Evolutionary conservation across 2,888 invertebrate species (phyloP).

Genomic region (Miltochrista miniata): DNA sequence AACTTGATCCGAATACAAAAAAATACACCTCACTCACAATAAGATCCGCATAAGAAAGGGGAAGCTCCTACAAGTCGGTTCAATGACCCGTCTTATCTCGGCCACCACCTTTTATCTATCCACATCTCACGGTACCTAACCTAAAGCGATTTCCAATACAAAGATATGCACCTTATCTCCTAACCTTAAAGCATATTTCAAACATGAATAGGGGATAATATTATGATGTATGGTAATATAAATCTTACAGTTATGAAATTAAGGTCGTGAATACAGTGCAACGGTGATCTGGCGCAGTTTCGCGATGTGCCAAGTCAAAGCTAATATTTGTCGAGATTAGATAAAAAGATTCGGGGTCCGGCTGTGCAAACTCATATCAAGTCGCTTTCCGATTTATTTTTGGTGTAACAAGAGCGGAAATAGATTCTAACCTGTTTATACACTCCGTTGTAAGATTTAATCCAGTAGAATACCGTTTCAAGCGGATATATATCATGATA

Average conservation of each 20-base stretch:
- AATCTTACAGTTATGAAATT: slow-evolving; percentile 30
- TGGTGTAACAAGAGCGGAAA: slow-evolving; percentile 35
- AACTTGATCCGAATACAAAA: slow-evolving; percentile 33
- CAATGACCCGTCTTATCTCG: slow-evolving; percentile 73
- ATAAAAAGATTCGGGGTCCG: slow-evolving; percentile 56
- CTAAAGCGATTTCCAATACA: slow-evolving; percentile 55
- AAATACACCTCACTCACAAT: slow-evolving; percentile 45
- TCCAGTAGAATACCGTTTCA: slow-evolving; percentile 1
- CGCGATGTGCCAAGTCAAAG: slow-evolving; percentile 56
- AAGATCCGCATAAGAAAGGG: slow-evolving; percentile 59
- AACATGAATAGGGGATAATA: slow-evolving; percentile 13
- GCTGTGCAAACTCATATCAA: slow-evolving; percentile 41
- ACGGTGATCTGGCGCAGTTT: slow-evolving; percentile 35
- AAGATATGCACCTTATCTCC: slow-evolving; percentile 53
- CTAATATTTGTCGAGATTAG: slow-evolving; percentile 71
- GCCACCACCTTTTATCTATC: slow-evolving; percentile 67
- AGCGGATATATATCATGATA: too few relatives aligned
- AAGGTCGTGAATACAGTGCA: slow-evolving; percentile 33
- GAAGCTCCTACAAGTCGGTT: slow-evolving; percentile 51
- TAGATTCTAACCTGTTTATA: slow-evolving; percentile 31
- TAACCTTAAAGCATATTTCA: slow-evolving; percentile 47
- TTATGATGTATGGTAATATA: slow-evolving; percentile 31
- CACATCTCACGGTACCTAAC: slow-evolving; percentile 57
- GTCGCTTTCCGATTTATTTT: slow-evolving; percentile 46
- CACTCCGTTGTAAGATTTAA: slow-evolving; percentile 26